Base-by-base conservation (phyloP, 2,797 vertebrate species). In the Artibeus jamaicensis region DNA sequence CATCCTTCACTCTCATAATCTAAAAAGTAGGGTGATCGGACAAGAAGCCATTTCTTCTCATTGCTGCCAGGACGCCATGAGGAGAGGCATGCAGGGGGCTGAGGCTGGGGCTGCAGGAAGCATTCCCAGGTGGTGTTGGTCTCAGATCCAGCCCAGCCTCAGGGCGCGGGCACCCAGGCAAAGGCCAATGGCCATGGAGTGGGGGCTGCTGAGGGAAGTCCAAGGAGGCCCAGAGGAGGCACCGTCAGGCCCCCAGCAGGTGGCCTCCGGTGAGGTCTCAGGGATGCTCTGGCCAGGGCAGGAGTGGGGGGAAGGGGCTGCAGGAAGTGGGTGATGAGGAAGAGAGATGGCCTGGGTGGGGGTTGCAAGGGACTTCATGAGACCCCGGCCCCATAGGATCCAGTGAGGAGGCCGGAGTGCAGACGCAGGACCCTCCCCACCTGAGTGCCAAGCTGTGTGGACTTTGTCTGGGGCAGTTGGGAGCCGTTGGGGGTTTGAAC, bases 141-240 rank as follows among this genome's bases (percentile, higher is more conserved):
- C 55, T 57, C 18, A 74, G 68, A 21, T 9, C n/a, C 34, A 48
- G n/a, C 19, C 59, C 34, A 9, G 37, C 46, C 70, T 22, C 3
- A 4, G 55, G 55, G 24, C 11, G 6, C 0, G 26, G 32, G 86
- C 0, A 1, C 10, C 44, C 26, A 1, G 39, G 32, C 6, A 3
- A 73, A 46, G 34, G 44, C 19, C 15, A 0, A 2, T 34, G 12
- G 46, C 73, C 5, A 2, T 8, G 37, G 34, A 32, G 32, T 0
- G 11, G 22, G 26, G 11, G 44, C 48, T 1, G 22, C 22, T 6
- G 24, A 48, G 2, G 15, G 39, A 22, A 42, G 19, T 6, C 67
- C 55, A 26, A 4, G 3, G 39, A 2, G 10, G 70, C 26, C 15
- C 62, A 26, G n/a, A 48, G 39, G 76, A 81, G 71, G 65, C 6